Base-by-base conservation (phyloP, 1,140 invertebrate species). In the Periplaneta americana region DNA sequence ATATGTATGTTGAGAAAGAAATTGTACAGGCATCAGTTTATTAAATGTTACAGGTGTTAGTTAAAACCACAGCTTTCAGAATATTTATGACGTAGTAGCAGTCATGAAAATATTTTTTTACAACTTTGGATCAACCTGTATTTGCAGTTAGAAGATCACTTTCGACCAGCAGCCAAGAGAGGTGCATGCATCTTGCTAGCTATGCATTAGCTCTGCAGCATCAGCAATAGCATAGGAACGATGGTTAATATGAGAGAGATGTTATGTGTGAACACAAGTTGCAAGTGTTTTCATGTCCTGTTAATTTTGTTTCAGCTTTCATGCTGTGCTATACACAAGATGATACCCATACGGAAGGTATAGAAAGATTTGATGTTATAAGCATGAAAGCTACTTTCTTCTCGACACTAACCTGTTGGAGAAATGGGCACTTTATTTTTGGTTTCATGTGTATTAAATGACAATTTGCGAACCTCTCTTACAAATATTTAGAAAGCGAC, bases 311-410 rank as follows among this genome's bases (percentile, higher is more conserved):
- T 95, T 85, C 92, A 96, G 95, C 95, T 89, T 96, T 96, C 92
- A 96, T 96, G 95, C 92, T 96, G 90, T 96, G 95, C 91, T 96
- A 96, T 91, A 95, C 95, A 86, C 95, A 96, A 91, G 95, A 96
- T 90, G 95, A 96, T 90, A 92, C 94, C 85, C 95, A 95, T 89
- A 92, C 93, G 85, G 95, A 96, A 94, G 95, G 95, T 96, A 94
- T 92, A 92, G 85, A 83, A 48, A 78, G 39, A 36, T 48, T 78
- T 28, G 36, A 36, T 78, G 28, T 78, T 39, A 32, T 32, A 66
- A 66, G 48, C 48, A 66, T 66, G 48, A 66, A 66, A 66, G 48
- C 48, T 66, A 66, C n/a, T 66, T 66, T 66, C 22, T 66, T 66
- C 48, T 66, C 48, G 28, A 66, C 48, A 66, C 48, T 66, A 66